Percentiles rank a stretch among this genome's conserved stretches.
Evolutionary conservation across 2,113 vertebrate genomes (phyloP).

Genomic region (Falcunculus frontatus): DNA sequence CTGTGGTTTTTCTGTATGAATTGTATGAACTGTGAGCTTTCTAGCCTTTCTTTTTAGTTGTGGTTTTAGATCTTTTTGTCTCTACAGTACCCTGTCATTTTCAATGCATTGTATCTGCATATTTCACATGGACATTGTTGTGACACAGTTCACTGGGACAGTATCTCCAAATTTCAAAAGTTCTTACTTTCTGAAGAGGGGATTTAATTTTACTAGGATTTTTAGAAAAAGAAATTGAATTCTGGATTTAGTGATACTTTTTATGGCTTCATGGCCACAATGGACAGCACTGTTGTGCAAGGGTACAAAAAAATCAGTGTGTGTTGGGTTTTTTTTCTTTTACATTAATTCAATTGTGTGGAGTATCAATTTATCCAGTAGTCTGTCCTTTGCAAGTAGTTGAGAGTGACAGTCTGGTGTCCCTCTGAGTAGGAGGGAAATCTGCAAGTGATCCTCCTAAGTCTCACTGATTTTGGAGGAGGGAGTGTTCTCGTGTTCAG

Average conservation of each 20-base stretch:
- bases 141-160: neutral
- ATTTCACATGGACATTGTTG: neutral
- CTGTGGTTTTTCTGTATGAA: neutral
- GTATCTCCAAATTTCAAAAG: neutral
- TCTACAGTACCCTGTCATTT: neutral
- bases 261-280: neutral
- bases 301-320: neutral
- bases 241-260: neutral
- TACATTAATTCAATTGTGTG: neutral
- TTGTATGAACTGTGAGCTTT: neutral
- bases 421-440: neutral
- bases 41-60: neutral
- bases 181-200: neutral
- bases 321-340: neutral
- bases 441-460: neutral
- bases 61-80: neutral
- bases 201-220: neutral
- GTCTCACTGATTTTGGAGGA: neutral
- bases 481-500: rapidly evolving
- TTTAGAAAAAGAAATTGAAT: neutral
- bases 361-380: neutral
- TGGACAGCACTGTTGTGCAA: neutral
- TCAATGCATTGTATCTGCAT: neutral
- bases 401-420: neutral
- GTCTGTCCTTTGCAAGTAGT: neutral